Conservation (phyloP, 30 jellyfish, hydroid and myxozoan genomes). For the Hydra vulgaris region DNA sequence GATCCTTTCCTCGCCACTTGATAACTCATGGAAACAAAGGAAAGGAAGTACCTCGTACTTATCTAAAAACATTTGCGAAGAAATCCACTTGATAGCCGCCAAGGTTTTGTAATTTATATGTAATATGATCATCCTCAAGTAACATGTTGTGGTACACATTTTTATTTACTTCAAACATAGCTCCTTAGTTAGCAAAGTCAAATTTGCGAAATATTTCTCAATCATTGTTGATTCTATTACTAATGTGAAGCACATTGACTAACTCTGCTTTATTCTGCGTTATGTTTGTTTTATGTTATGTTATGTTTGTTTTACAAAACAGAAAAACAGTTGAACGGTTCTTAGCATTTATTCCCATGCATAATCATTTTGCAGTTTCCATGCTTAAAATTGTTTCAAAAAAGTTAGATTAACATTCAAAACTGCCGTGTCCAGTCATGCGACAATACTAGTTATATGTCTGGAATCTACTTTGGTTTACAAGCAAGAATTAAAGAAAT, state of each 20-base stretch:
- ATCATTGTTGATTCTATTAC: background rate
- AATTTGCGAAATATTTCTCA: background rate
- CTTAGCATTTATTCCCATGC: background rate
- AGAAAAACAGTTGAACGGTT: background rate
- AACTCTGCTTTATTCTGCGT: background rate
- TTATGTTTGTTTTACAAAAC: background rate
- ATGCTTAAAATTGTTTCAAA: background rate
- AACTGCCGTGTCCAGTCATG: background rate
- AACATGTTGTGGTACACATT: background rate
- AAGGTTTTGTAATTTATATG: background rate
- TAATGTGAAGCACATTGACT: background rate
- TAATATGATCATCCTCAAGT: background rate
- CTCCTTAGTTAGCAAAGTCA: background rate
- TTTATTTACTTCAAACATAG: background rate
- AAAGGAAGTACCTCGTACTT: background rate
- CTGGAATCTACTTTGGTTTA: background rate
- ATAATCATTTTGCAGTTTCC: background rate
- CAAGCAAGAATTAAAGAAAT: background rate
- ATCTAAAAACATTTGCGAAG: background rate
- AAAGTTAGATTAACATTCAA: background rate
- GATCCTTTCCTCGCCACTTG: background rate
- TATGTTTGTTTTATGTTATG: no score
- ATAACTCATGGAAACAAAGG: background rate
- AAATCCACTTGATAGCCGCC: background rate
- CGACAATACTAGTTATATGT: background rate